Base-by-base conservation (phyloP, 2,888 invertebrate genomes). In the Mystacides longicornis region DNA sequence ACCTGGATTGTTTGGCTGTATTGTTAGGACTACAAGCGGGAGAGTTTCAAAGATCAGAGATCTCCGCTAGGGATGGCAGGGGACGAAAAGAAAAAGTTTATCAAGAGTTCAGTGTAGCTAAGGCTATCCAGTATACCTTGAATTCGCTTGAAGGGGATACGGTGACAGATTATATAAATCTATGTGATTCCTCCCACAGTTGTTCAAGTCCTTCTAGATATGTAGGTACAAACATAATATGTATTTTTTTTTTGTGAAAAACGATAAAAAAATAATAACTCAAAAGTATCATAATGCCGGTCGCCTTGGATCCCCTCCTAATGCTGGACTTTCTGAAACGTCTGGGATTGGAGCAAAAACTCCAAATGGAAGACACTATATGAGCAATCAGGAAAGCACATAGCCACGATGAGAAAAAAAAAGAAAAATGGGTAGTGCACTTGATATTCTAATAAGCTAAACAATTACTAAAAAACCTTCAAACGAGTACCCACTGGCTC, bases 1-100 rank as follows among this genome's bases (percentile, higher is more conserved):
- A 76, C 54, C 66, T 69, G 0, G 67, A 70, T 45, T 76, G 77
- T 56, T 68, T 78, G 55, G 74, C 75, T 2, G 68, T 74, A 20
- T 60, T 75, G 14, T 20, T 54, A 1, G 54, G 54, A 4, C 43
- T 54, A 11, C 11, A 14, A 21, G 14, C 4, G 9, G 54, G 54
- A 9, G 27, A 9, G 9, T 48, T 53, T 33, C 37, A 37, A 37
- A 48, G 21, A 3, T 11, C 9, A 11, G 50, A 50, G 1, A 27
- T 16, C 27, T 18, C 45, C 3, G 11, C 3, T 9, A 16, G 20
- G 11, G 20, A 19, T 45, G 43, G 27, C 5, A 27, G 27, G 7
- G 16, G 37, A 4, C 37, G 37, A 37, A 37, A 37, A 16, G 37
- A 37, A 37, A 37, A 37, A 14, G 16, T 37, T 7, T 37, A 45